Evolutionary conservation across 2,797 vertebrate species (phyloP), one percentile per base, ranked within the genome.

Genomic region (Fringilla coelebs): DNA sequence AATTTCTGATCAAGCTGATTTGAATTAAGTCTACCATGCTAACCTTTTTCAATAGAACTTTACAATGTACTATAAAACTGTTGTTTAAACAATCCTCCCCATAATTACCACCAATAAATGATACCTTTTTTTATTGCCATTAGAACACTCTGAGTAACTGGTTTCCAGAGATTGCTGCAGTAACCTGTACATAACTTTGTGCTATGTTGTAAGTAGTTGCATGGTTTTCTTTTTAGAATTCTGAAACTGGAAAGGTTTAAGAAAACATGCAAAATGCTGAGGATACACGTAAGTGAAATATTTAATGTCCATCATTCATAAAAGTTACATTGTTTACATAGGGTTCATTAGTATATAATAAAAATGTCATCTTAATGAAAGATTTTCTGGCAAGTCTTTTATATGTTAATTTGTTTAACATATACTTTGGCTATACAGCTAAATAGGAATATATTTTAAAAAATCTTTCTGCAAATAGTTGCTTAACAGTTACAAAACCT

Each of bases 241-340:
- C 95, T 94, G 90, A 93, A 97, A 97, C 62, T 87, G 84, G 77
- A 97, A 93, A 87, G 80, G 57, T 88, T 97, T 97, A 97, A 97
- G 96, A 98, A 98, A 97, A 97, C 97, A 98, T 98, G 97, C 97
- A 97, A 96, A 97, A 96, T 98, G 96, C 97, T 97, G 95, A 96
- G 68, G 86, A 94, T 97, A 96, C 96, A 97, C 24, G 70, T 97
- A 97, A 98, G 96, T 96, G 97, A 98, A 98, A 97, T 98, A 97
- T 98, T 98, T 98, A 98, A 98, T 98, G 98, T 98, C 96, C 96
- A 94, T 97, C 95, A 94, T 97, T 97, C 96, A 97, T 97, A 98
- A 98, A 98, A 98, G 93, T 97, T 98, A 98, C 97, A 98, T 98
- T 94, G 97, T 97, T 98, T 98, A 98, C 97, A 98, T 97, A 98